Base-by-base conservation (phyloP, 2,113 vertebrate species). In the Prietella phreatophila region DNA sequence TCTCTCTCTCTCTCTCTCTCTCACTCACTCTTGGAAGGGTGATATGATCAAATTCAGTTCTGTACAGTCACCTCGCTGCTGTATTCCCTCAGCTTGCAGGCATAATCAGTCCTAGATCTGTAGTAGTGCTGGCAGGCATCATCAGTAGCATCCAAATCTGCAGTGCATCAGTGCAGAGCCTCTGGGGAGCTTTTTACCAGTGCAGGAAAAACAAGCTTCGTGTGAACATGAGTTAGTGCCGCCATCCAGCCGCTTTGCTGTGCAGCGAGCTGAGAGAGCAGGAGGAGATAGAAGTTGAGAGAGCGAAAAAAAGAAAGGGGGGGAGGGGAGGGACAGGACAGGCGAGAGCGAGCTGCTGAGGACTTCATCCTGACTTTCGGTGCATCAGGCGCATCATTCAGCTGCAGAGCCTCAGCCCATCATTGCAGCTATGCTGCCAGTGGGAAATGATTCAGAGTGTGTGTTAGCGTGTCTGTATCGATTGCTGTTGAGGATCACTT, bases 71-170 rank as follows among this genome's bases (percentile, higher is more conserved):
- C 36, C 6, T 50, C 17, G 36, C 55, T 27, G 60, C 33, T 36
- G 39, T 58, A 25, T 73, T 65, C 53, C 19, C 25, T 65, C 65
- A 73, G 81, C 86, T 83, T 7, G 27, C 84, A 86, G 84, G 60
- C 86, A 86, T 53, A 69, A 79, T 65, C 63, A 89, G 84, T 58
- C 65, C 55, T 87, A 30, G 60, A 85, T 89, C 39, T 61, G 78
- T 39, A 79, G 80, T 79, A 84, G 20, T 15, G 33, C 84, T 86
- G 63, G 20, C 84, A 88, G 88, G 84, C 84, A 83, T 84, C 82
- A 84, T 86, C 85, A 86, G 85, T 47, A 0, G 63, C 84, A 69
- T 42, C 84, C 50, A 50, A 22, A 82, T 39, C 55, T 55, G 33
- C 81, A 83, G 81, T 85, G 78, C 73, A 78, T 71, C 58, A 69